phyloP scores from a whole-genome alignment of 1,140 invertebrate species.

The Cheumatopsyche charites region DNA sequence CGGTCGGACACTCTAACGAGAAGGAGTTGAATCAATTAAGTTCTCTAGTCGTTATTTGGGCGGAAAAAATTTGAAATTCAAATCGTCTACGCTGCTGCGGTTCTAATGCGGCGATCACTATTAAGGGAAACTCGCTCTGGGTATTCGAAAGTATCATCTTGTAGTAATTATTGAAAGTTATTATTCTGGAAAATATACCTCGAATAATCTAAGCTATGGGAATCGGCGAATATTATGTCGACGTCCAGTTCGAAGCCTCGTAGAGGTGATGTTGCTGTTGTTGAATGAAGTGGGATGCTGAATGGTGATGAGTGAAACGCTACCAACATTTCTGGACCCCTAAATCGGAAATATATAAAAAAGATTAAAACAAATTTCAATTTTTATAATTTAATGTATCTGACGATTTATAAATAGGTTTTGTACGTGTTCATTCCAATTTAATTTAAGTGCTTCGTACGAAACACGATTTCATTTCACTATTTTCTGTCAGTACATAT shows the following conservation, averaged over 20 bases:
- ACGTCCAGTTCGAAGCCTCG: conserved; percentile 82
- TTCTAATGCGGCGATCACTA: not conserved
- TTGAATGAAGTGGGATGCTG: conserved; percentile 71
- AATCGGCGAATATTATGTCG: conserved; percentile 85
- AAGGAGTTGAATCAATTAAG: conserved; percentile 32
- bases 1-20: conserved; percentile 36
- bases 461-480: no score
- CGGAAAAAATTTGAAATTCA: conserved; percentile 24
- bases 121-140: no score
- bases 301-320: conserved; percentile 81
- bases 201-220: conserved; percentile 66
- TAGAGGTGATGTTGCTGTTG: conserved; percentile 64
- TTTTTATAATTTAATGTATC: no score
- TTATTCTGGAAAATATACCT: conserved; percentile 49
- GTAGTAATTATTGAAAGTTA: not conserved
- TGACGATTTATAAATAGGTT: no score
- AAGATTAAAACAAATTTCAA: not conserved
- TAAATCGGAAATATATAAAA: conserved; percentile 53
- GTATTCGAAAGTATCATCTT: not conserved
- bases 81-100: not conserved
- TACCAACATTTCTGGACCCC: conserved; percentile 82
- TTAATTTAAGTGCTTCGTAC: no score
- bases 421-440: no score
- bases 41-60: conserved; percentile 9
- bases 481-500: no score